Evolutionary conservation across 1,140 invertebrate genomes (phyloP).

Genomic region (Babylonia areolata): DNA sequence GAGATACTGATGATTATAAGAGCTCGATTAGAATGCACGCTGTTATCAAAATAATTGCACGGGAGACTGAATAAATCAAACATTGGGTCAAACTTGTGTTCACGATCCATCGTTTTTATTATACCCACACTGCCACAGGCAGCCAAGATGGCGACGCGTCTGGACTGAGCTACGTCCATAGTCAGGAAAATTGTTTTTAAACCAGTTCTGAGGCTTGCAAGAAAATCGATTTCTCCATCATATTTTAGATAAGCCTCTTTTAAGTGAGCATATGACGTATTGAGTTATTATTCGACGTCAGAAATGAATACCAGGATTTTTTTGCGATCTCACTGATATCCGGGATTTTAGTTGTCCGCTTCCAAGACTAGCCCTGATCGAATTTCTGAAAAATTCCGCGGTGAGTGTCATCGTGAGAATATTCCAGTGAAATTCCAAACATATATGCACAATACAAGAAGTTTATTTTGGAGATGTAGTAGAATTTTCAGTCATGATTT

Average conservation of each 20-base stretch:
- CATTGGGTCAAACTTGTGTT: not conserved
- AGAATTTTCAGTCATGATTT: not conserved
- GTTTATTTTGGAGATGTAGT: not conserved
- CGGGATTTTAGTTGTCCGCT: not conserved
- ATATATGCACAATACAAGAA: not conserved
- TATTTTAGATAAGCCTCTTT: not conserved
- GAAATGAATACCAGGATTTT: not conserved
- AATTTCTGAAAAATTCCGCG: not conserved
- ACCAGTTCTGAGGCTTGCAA: not conserved
- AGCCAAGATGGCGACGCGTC: conserved; percentile 9
- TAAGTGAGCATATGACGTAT: not conserved
- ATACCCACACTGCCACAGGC: not conserved
- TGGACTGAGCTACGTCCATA: not conserved
- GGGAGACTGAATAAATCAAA: not conserved
- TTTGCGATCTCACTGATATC: not conserved
- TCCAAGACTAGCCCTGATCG: not conserved
- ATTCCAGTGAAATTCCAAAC: not conserved
- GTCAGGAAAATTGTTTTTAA: not conserved
- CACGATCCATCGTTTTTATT: conserved; percentile 1
- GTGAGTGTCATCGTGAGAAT: not conserved
- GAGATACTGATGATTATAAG: too few relatives aligned
- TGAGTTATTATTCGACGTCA: not conserved
- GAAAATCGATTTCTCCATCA: not conserved
- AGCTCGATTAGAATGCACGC: too few relatives aligned
- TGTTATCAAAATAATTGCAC: not conserved